Conservation (phyloP, 2,888 invertebrate genomes). For the Ecdyonurus torrentis region DNA sequence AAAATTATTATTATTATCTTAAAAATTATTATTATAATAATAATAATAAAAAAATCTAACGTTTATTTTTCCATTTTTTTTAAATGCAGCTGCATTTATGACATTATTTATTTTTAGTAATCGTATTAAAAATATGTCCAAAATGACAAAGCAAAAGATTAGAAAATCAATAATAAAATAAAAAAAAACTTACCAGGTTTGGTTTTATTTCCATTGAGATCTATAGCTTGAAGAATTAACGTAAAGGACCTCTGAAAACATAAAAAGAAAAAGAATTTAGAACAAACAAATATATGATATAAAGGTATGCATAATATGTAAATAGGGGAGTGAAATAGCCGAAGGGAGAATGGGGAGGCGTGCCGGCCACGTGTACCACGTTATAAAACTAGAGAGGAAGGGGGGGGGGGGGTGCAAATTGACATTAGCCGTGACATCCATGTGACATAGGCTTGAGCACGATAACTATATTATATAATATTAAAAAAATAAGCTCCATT, state of each 20-base stretch:
- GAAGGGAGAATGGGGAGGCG: too few relatives aligned
- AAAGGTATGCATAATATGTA: background rate
- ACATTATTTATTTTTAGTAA: too few relatives aligned
- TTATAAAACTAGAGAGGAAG: too few relatives aligned
- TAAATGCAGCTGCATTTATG: too few relatives aligned
- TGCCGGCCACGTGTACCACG: too few relatives aligned
- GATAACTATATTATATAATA: background rate
- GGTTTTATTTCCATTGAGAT: constrained; percentile 53
- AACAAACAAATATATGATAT: background rate
- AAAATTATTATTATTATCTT: too few relatives aligned
- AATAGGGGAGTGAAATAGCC: background rate
- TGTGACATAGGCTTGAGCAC: background rate
- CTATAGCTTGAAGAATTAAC: constrained; percentile 78
- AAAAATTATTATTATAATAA: too few relatives aligned
- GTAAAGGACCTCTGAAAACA: constrained; percentile 72
- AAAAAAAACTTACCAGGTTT: constrained; percentile 42
- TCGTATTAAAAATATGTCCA: background rate
- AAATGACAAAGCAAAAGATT: background rate
- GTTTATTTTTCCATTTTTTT: too few relatives aligned
- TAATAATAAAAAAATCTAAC: too few relatives aligned
- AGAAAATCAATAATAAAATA: background rate
- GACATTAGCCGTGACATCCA: background rate
- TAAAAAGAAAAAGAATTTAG: constrained; percentile 11
- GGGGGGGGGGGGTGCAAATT: too few relatives aligned
- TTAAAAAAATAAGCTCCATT: too few relatives aligned